Evolutionary conservation across 2,888 invertebrate species (phyloP).

Genomic region (Torymus texanus): DNA sequence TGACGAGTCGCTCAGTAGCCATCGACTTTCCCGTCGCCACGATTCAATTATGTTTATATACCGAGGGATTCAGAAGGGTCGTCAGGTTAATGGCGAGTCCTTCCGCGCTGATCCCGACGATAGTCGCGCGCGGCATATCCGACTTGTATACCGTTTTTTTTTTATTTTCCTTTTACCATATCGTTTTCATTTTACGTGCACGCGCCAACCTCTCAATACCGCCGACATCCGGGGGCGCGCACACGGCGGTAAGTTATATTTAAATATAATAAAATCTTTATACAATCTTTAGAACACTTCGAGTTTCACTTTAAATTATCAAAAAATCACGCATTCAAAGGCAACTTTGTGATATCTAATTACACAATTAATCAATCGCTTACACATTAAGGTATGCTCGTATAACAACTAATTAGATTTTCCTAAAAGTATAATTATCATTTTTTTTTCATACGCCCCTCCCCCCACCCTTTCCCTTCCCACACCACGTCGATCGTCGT

Average conservation of each 20-base stretch:
- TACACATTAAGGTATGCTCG: conserved; percentile 51
- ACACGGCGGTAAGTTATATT: conserved; percentile 55
- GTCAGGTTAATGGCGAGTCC: conserved; percentile 4
- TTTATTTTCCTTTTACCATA: neutral
- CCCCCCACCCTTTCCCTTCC: neutral
- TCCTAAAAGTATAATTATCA: conserved; percentile 56
- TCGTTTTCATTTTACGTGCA: conserved; percentile 54
- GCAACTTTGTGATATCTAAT: conserved; percentile 59
- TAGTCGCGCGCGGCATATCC: conserved; percentile 23
- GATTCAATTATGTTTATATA: neutral
- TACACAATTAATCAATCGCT: conserved; percentile 58
- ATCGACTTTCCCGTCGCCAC: conserved; percentile 38
- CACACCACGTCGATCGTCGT: neutral
- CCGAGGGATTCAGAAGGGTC: no score
- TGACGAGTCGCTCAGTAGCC: conserved; percentile 3
- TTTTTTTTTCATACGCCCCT: conserved; percentile 23
- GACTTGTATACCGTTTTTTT: conserved; percentile 18
- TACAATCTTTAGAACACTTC: conserved; percentile 57
- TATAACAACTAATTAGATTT: conserved; percentile 57
- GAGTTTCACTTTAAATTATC: conserved; percentile 56
- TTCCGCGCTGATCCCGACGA: conserved; percentile 22
- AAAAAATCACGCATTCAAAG: conserved; percentile 58
- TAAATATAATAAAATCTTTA: conserved; percentile 58
- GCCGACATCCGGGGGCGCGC: conserved; percentile 15
- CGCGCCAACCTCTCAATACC: conserved; percentile 4